Evolutionary conservation across 2,113 vertebrate species (phyloP).

Genomic region (Sterna hirundo): DNA sequence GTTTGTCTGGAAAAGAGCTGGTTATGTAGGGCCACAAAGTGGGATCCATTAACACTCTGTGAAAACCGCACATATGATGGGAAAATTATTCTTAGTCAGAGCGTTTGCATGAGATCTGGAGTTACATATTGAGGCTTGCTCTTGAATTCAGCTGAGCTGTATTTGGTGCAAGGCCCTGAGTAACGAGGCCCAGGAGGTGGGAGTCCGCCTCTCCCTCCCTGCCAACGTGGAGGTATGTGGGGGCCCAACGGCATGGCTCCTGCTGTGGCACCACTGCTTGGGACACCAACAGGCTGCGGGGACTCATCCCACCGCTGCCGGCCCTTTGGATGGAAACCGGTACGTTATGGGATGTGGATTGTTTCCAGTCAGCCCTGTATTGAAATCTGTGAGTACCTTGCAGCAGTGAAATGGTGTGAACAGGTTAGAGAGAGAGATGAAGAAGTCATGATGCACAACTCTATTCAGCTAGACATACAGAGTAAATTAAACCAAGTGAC

Average conservation of each 20-base stretch:
- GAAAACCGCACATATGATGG: background rate
- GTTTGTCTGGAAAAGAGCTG: background rate
- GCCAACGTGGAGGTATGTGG: fast-evolving
- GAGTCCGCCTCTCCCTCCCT: background rate
- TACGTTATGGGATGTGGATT: fast-evolving
- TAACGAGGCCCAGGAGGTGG: background rate
- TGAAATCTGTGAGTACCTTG: background rate
- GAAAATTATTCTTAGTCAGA: slow-evolving; percentile 21
- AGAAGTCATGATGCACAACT: background rate
- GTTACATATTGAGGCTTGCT: background rate
- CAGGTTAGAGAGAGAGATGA: background rate
- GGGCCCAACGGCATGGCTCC: fast-evolving
- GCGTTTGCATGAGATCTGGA: background rate
- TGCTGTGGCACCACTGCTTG: fast-evolving
- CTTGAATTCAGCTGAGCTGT: background rate
- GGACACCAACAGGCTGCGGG: background rate
- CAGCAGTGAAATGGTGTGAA: background rate
- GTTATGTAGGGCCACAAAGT: background rate
- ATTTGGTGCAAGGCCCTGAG: background rate
- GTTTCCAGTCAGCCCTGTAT: background rate
- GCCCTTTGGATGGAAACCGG: background rate
- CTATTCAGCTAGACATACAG: background rate
- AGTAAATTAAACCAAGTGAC: background rate
- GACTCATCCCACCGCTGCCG: background rate
- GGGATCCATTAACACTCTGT: background rate